Percentiles rank a stretch among this genome's conserved stretches.
Conservation (phyloP, 2,113 vertebrate species). For the Gobiocypris rarus region DNA sequence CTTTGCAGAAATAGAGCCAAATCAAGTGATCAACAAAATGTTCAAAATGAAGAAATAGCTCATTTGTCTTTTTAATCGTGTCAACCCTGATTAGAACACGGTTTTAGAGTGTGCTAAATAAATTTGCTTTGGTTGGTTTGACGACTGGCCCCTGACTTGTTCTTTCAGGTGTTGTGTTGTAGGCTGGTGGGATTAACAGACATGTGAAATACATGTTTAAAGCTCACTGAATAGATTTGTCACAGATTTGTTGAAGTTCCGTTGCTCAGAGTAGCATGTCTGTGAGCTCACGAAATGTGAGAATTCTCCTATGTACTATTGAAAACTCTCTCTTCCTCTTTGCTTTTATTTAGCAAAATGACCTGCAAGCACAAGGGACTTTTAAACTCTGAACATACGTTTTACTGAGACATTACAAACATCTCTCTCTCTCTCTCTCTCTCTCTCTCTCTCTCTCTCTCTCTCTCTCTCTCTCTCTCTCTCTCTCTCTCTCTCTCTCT, state of each 20-base stretch:
- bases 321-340: constrained; percentile 48
- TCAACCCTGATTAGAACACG: background rate
- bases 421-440: constrained; percentile 28
- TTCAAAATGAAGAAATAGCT: background rate
- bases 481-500: constrained; percentile 34
- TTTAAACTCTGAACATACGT: constrained; percentile 50
- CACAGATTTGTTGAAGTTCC: constrained; percentile 12
- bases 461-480: constrained; percentile 24
- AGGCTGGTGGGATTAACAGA: constrained; percentile 31
- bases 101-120: constrained; percentile 19
- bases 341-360: constrained; percentile 51
- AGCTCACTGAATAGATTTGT: constrained; percentile 40
- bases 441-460: constrained; percentile 6
- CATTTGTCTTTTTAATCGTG: background rate
- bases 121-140: constrained; percentile 2
- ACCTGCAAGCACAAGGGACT: constrained; percentile 46
- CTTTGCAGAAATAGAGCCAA: background rate
- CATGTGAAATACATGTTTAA: constrained; percentile 25
- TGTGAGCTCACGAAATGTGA: constrained; percentile 47
- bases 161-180: constrained; percentile 12
- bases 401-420: constrained; percentile 44
- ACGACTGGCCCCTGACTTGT: background rate
- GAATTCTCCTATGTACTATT: constrained; percentile 47
- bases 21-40: background rate
- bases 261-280: constrained; percentile 25